Evolutionary conservation across 2,113 vertebrate genomes (phyloP), one percentile per base, ranked within the genome.

Genomic region (Aptenodytes forsteri): DNA sequence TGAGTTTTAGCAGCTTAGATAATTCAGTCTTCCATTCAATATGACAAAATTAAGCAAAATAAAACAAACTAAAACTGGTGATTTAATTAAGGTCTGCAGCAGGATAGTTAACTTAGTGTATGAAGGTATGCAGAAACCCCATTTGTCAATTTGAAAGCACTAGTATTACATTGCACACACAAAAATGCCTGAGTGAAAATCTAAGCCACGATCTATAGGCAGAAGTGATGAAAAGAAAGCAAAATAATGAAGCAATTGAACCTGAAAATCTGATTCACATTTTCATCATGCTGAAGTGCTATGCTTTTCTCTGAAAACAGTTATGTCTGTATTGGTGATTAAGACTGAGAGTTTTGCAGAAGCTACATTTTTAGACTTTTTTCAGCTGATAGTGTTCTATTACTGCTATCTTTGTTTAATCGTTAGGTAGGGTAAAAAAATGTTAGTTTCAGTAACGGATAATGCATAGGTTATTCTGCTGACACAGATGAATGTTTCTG

Each of bases 141-240:
- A 87, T 92, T 87, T 79, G 46, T 94, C 93, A 93, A 19, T 70
- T 90, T 81, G 87, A 92, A 95, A 94, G 71, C 61, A 70, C 49
- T 18, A 13, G 15, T 56, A 79, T 79, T 91, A 75, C 13, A 47
- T 0, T 46, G 29, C 44, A 78, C 16, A 70, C 20, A 94, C 13
- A 72, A 71, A 92, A 73, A 75, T 16, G 13, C 44, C 40, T 1
- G 2, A 83, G 40, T 46, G 50, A 90, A 87, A 93, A 72, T 66
- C 47, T 76, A 62, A 93, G 54, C 17, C 2, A 5, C 1, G 8
- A 71, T 95, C 73, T 89, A 77, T 54, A 87, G 44, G 72, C 70
- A 89, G 44, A 76, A 89, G 40, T 52, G 40, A 83, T 78, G 40
- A 93, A 82, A 81, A 93, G 64, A 83, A 92, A 79, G 36, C 25